These are phyloP conservation scores for Aselliscus stoliczkanus DNA, from an alignment of 2,797 vertebrate genomes.

Conservation along the genomic window DNA sequence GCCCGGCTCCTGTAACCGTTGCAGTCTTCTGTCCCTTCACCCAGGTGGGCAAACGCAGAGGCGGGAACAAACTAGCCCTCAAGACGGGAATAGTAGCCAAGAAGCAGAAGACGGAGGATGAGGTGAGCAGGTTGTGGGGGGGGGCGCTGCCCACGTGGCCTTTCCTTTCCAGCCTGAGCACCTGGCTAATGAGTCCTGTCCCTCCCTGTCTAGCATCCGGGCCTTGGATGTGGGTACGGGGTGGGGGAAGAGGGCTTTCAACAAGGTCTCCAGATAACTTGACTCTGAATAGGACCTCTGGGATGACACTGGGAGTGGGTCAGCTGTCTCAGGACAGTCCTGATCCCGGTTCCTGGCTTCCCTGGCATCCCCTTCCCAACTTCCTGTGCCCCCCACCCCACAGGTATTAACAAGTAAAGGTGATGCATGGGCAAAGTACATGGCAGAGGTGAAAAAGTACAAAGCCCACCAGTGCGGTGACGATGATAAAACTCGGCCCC, in stretches of 20 bases:
- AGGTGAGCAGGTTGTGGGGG: conserved; percentile 79
- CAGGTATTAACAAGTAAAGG: conserved; percentile 92
- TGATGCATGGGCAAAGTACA: conserved; percentile 96
- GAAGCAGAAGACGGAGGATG: conserved; percentile 93
- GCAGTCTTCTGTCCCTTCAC: conserved; percentile 97
- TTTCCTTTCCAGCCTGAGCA: background rate
- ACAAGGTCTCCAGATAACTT: background rate
- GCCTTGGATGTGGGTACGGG: background rate
- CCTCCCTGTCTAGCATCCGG: background rate
- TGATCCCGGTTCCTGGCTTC: background rate
- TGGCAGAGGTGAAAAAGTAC: conserved; percentile 98
- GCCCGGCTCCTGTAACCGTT: conserved; percentile 92
- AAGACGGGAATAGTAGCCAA: conserved; percentile 98
- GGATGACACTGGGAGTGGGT: background rate
- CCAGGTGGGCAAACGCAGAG: conserved; percentile 98
- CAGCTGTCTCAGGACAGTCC: conserved; percentile 7
- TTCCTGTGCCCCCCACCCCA: background rate
- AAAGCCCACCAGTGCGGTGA: conserved; percentile 98
- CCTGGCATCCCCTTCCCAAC: background rate
- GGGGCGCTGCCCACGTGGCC: background rate
- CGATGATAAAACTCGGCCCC: conserved; percentile 95
- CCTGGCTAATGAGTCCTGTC: background rate
- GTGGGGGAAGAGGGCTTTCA: background rate
- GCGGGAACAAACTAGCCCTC: conserved; percentile 93
- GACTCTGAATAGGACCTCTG: background rate